Evolutionary conservation across 2,888 invertebrate species (phyloP), one percentile per base, ranked within the genome.

Genomic region (Cabera pusaria): DNA sequence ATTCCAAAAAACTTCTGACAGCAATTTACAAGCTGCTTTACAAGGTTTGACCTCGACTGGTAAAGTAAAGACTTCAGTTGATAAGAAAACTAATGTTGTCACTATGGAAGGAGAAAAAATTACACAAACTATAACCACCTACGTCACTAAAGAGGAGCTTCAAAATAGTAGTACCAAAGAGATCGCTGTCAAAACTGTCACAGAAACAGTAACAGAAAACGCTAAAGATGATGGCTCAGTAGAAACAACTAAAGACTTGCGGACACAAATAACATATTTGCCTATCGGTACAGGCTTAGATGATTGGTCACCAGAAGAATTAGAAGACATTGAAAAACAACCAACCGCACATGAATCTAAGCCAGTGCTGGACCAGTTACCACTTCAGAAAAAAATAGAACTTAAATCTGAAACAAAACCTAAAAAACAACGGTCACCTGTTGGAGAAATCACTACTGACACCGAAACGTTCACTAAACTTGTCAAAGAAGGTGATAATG

Each of bases 71-170:
- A 75, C 70, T 19, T 75, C 81, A 1, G 77, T 76, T 12, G 86
- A 88, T 28, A 91, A 90, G 48, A 90, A 90, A 56, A 87, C 80
- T 1, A 90, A 90, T 49, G 72, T 80, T 6, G 71, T 90, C 25
- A 77, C 73, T 21, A 85, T 86, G 43, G 72, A 85, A 18, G 88
- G 82, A 5, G 86, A 88, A 52, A 77, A 73, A 58, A 69, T 89
- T 4, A 76, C 68, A n/a, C 85, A 86, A 56, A 83, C 75, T 1
- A 59, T 89, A 8, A 88, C 84, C 16, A 87, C 76, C 5, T 71
- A 84, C 32, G 64, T 84, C 0, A 88, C 81, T 2, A 88, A 86
- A 63, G 90, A 90, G 63, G 89, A 90, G 67, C 62, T 88, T 28
- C 67, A 56, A 40, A 80, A 83, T 50, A 61, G 42, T 32, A 64